Percentiles rank a stretch among this genome's conserved stretches.
Evolutionary conservation across 2,888 invertebrate species (phyloP).

Genomic region (Stenotaenia linearis): DNA sequence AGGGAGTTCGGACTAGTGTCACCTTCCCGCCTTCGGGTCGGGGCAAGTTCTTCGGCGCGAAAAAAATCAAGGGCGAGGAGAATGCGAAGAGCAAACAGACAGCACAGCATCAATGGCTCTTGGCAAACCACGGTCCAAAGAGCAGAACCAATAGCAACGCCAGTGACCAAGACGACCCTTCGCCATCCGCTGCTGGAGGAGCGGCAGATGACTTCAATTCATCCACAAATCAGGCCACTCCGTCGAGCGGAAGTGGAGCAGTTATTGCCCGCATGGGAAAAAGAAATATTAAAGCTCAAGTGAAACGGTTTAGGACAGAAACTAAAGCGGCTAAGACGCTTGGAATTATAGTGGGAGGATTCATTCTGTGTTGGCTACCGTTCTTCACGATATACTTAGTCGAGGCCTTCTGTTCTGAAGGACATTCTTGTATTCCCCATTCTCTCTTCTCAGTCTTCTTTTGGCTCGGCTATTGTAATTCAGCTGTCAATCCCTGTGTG

Average conservation of each 20-base stretch:
- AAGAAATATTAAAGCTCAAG: conserved; percentile 78
- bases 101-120: conserved; percentile 33
- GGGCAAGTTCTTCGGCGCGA: conserved; percentile 5
- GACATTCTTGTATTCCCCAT: conserved; percentile 64
- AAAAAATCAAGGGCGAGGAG: conserved; percentile 28
- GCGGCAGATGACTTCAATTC: conserved; percentile 24
- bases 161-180: conserved; percentile 32
- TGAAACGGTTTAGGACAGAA: conserved; percentile 64
- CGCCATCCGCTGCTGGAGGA: background rate
- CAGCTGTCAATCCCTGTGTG: conserved; percentile 90
- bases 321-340: conserved; percentile 62
- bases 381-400: conserved; percentile 56
- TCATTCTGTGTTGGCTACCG: conserved; percentile 63
- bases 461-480: conserved; percentile 97
- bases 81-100: conserved; percentile 28
- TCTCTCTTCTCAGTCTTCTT: conserved; percentile 84
- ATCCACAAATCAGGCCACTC: conserved; percentile 36
- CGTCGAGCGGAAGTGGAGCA: background rate
- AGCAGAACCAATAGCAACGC: conserved; percentile 16
- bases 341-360: conserved; percentile 60
- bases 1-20: conserved; percentile 49
- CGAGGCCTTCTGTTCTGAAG: conserved; percentile 36
- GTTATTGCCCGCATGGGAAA: conserved; percentile 66
- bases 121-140: conserved; percentile 8
- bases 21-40: conserved; percentile 30